A percentile compares a stretch with the other conserved stretches of the same genome.
Conservation (phyloP, 2,113 vertebrate genomes). For the Kobus ellipsiprymnus region DNA sequence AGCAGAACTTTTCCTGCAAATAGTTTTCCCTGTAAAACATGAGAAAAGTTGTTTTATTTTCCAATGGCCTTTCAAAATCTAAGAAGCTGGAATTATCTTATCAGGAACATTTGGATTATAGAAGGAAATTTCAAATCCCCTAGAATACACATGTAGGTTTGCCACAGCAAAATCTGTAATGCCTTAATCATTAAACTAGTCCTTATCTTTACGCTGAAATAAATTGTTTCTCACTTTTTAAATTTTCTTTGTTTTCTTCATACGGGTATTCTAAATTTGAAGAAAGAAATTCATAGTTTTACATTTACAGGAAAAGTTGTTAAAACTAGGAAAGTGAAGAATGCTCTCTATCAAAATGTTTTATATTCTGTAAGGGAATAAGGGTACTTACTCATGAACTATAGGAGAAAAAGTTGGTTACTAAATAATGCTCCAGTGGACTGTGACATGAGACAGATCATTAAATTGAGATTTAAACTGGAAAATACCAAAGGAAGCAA, state of each 20-base stretch:
- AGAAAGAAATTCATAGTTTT: not conserved
- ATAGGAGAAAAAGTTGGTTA: not conserved
- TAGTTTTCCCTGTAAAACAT: not conserved
- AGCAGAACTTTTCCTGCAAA: not conserved
- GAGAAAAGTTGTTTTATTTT: not conserved
- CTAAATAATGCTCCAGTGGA: constrained; percentile 45
- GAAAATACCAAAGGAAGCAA: constrained; percentile 67
- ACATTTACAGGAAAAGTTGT: not conserved
- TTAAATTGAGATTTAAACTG: constrained; percentile 71
- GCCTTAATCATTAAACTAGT: not conserved
- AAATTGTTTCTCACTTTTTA: not conserved
- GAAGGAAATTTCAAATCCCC: not conserved
- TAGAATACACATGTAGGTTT: not conserved
- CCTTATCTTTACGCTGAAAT: not conserved
- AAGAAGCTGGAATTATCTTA: not conserved
- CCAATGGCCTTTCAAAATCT: not conserved
- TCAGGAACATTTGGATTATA: not conserved
- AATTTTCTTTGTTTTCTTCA: not conserved
- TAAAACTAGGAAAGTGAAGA: not conserved
- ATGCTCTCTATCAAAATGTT: not conserved
- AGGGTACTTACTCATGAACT: not conserved
- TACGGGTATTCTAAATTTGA: not conserved
- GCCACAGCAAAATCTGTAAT: not conserved
- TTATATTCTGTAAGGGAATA: not conserved
- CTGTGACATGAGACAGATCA: constrained; percentile 31